Evolutionary conservation across 2,888 invertebrate species (phyloP).

Genomic region (Anthoptus insignis): DNA sequence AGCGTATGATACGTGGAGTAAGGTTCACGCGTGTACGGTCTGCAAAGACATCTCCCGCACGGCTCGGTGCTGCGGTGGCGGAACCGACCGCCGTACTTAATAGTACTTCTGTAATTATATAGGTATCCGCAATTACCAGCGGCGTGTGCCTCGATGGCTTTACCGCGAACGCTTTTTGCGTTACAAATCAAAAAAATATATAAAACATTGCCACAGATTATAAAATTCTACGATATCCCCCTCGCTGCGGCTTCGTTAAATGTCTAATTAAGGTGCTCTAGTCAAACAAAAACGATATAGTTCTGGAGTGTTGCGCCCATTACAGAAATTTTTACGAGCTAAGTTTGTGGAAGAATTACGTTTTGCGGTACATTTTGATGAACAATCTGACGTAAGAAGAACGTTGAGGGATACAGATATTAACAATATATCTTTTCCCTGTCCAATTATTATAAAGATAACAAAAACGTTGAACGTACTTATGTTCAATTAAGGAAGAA

Average conservation of each 20-base stretch:
- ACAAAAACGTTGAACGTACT: conserved; percentile 7
- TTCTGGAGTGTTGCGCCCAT: conserved; percentile 36
- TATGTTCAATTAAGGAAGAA: conserved; percentile 17
- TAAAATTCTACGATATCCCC: conserved; percentile 34
- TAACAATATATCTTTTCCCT: conserved; percentile 10
- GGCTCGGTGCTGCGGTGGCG: conserved; percentile 53
- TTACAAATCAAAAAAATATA: conserved; percentile 34
- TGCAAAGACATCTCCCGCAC: conserved; percentile 48
- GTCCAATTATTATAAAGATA: conserved; percentile 18
- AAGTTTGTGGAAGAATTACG: conserved; percentile 31
- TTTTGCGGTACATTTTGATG: conserved; percentile 34
- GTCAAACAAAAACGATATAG: conserved; percentile 37
- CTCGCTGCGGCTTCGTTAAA: conserved; percentile 38
- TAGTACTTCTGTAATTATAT: conserved; percentile 63
- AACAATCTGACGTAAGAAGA: conserved; percentile 26
- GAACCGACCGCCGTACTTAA: conserved; percentile 52
- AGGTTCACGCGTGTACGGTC: conserved; percentile 75
- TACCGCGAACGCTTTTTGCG: conserved; percentile 21
- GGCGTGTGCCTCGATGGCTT: conserved; percentile 40
- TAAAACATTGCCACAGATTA: conserved; percentile 40
- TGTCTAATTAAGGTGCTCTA: conserved; percentile 35
- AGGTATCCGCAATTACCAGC: conserved; percentile 57
- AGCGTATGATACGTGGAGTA: conserved; percentile 79
- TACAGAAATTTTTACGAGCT: conserved; percentile 40
- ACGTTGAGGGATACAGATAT: conserved; percentile 16